Base-by-base conservation (phyloP, 2,888 invertebrate species). In the Ceramica pisi region DNA sequence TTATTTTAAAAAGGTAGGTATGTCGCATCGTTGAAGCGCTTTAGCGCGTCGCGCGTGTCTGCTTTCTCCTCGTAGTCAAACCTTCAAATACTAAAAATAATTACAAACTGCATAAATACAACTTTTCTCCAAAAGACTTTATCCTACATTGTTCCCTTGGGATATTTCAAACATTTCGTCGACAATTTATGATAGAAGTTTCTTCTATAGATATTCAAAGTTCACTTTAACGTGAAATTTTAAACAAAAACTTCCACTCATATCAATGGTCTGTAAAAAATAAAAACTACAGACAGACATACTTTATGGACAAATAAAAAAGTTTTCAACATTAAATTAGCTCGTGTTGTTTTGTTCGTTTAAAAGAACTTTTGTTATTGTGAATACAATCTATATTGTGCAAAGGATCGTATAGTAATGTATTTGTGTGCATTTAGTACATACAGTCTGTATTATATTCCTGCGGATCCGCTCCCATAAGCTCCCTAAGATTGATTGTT, bases 211-310 rank as follows among this genome's bases (percentile, higher is more conserved):
- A 14, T 51, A 41, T 50, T 6, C 2, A 4, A 48, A 7, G 26
- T 23, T 8, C 23, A 19, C 7, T 0, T 14, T 35, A 12, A 8
- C 10, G 21, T 69, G 23, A 23, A 50, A 31, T 21, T 23, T 16
- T 41, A 46, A 21, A 35, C 0, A 35, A 21, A 26, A 68, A 35
- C 19, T 59, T 48, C 14, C 0, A 56, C 26, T 71, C 12, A 10
- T 71, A 19, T 57, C 38, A 79, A 72, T 51, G 46, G 23, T 51
- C 0, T 44, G 80, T 79, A 59, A 59, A 79, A 71, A 50, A 76
- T 59, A 60, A 46, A 56, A 63, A 62, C 41, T 59, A 72, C 57
- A 72, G 23, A 62, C 62, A 57, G 46, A 50, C 19, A 23, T 57
- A 71, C 51, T 78, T 78, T 53, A 79, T 59, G 14, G 23, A 31